Conservation (phyloP, 2,797 vertebrate genomes). For the Macropus fuliginosus region DNA sequence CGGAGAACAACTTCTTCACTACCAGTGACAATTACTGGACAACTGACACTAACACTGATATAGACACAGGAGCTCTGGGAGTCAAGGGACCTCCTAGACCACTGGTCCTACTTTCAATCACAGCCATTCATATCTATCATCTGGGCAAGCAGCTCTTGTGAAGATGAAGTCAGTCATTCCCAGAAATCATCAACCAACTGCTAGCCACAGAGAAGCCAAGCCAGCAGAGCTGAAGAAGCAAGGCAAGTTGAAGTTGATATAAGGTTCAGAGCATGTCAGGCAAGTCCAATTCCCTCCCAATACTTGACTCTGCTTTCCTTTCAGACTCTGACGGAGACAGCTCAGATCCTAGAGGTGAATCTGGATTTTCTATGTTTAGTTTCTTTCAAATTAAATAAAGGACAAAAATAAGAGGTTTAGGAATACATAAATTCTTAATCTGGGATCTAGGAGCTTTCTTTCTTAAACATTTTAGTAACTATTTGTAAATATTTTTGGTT, state of each 20-base stretch:
- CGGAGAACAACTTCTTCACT: neutral
- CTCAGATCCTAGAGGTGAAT: neutral
- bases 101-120: neutral
- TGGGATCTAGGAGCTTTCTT: neutral
- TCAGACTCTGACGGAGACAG: neutral
- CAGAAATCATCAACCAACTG: neutral
- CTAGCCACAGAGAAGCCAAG: neutral
- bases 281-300: neutral
- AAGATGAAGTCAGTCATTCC: neutral
- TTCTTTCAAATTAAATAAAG: neutral
- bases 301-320: neutral
- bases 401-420: neutral
- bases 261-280: neutral
- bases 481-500: neutral
- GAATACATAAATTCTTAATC: neutral
- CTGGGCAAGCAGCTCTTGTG: neutral
- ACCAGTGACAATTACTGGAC: neutral
- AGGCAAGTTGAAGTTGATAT: neutral
- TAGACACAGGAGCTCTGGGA: neutral
- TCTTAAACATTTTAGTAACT: neutral
- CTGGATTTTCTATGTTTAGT: neutral
- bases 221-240: neutral
- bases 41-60: neutral
- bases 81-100: neutral
- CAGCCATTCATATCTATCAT: neutral